These are phyloP conservation scores for Paramacrobiotus metropolitanus DNA, from an alignment of 1,140 invertebrate genomes.

Conservation along the genomic window DNA sequence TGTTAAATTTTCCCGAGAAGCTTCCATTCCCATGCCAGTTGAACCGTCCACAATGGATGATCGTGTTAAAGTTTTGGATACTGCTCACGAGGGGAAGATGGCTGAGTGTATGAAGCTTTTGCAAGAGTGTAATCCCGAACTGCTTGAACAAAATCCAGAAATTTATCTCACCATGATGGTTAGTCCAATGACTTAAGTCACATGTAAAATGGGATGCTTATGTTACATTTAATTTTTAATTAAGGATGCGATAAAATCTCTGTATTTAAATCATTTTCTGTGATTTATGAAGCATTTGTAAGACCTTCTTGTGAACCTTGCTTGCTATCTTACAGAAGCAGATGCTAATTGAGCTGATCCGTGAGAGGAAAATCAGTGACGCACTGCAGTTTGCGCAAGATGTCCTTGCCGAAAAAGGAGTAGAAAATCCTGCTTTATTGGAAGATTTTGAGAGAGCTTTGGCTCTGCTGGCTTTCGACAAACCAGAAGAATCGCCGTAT, in stretches of 20 bases:
- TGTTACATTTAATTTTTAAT: too few relatives aligned
- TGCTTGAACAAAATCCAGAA: conserved; percentile 46
- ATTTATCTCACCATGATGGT: not conserved
- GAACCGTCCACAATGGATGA: conserved; percentile 73
- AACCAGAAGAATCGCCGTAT: conserved; percentile 79
- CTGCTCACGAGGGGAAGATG: conserved; percentile 74
- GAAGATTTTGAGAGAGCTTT: conserved; percentile 46
- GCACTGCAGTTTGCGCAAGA: conserved; percentile 85
- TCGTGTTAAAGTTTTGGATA: conserved; percentile 74
- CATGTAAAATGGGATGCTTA: too few relatives aligned
- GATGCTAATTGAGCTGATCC: conserved; percentile 76
- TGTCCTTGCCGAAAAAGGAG: conserved; percentile 65
- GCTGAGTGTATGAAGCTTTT: conserved; percentile 77
- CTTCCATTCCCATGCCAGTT: conserved; percentile 57
- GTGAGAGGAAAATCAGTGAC: conserved; percentile 68
- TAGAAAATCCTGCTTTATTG: conserved; percentile 44
- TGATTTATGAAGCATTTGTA: too few relatives aligned
- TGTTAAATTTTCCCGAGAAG: conserved; percentile 83
- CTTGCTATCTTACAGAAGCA: conserved; percentile 47
- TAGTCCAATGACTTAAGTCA: too few relatives aligned
- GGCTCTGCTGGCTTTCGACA: conserved; percentile 82
- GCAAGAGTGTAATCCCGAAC: conserved; percentile 75
- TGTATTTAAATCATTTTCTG: too few relatives aligned
- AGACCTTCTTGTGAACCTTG: too few relatives aligned
- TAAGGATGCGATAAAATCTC: too few relatives aligned